Evolutionary conservation across 2,113 vertebrate species (phyloP), one percentile per base, ranked within the genome.

Genomic region (Nycticebus coucang): DNA sequence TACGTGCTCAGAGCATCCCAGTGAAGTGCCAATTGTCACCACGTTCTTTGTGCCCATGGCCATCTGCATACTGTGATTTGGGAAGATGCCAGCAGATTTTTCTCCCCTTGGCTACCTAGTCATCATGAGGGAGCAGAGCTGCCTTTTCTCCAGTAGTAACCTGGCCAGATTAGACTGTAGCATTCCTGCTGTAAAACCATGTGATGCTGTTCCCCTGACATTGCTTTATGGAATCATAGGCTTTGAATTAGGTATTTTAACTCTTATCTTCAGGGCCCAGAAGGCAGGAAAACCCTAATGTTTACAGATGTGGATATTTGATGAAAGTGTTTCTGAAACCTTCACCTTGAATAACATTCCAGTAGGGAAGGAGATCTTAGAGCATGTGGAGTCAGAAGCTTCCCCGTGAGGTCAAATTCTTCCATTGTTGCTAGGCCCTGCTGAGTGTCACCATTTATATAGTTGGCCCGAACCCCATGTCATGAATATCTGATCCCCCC

Each of bases 41-140:
- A 84, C 81, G 77, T 75, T 45, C 77, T 95, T 80, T 81, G 88
- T 96, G 80, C 79, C 91, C 62, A 22, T 11, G 64, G 92, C 97
- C 97, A 98, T 97, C 97, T 97, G 97, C 84, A 96, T 59, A 37
- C 68, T 80, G 85, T 53, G 57, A 53, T 59, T 93, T 94, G 96
- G 93, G 41, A n/a, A 57, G 59, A 35, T 22, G 81, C 95, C 93
- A 75, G 21, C 0, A 11, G 28, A 80, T 84, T 94, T 93, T 93
- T 79, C 87, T 92, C 89, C 80, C 53, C 55, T 14, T 85, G 59
- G 71, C 55, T 81, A 15, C 55, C 17, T 66, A n/a, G 69, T 41
- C 35, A 9, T 19, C 24, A 15, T 55, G 37, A 71, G 82, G 94
- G 28, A 88, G 50, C 80, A 71, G 79, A 30, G 18, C 57, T 79